These are phyloP conservation scores for Poecilia gillii DNA, from an alignment of 2,797 vertebrate species.

Conservation along the genomic window DNA sequence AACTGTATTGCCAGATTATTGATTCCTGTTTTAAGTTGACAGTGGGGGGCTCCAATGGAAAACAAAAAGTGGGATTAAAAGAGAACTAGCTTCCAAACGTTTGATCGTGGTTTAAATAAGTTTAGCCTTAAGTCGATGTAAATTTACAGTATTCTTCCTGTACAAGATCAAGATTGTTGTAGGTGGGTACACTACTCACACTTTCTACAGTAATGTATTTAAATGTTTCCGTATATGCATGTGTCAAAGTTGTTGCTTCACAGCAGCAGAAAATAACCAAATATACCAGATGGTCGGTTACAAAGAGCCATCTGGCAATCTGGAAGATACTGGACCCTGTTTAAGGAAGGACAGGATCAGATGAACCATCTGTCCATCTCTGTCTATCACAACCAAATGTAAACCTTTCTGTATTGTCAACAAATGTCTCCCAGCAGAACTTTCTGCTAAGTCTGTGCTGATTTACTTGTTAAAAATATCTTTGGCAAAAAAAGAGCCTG, in stretches of 20 bases:
- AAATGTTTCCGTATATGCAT: not conserved
- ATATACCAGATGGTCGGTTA: not conserved
- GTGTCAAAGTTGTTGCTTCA: constrained; percentile 1
- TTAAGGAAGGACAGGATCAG: not conserved
- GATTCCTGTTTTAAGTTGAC: not conserved
- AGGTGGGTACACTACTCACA: not conserved
- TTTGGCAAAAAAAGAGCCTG: not conserved
- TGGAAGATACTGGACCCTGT: constrained; percentile 8
- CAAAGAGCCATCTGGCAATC: constrained; percentile 9
- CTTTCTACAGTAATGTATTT: not conserved
- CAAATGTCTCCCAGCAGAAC: not conserved
- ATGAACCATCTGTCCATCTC: not conserved
- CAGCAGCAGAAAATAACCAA: constrained; percentile 1
- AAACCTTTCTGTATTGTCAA: not conserved
- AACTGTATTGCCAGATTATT: not conserved
- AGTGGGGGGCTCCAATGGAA: not conserved
- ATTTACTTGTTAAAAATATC: not conserved
- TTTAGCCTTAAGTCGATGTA: not conserved
- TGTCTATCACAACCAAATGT: not conserved
- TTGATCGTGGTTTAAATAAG: not conserved
- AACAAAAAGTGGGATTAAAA: not conserved
- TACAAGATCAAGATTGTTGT: not conserved
- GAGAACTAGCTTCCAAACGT: not conserved
- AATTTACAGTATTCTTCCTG: not conserved
- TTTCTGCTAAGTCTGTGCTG: not conserved